These are phyloP conservation scores for Tachina lurida DNA, from an alignment of 2,888 invertebrate genomes.

Conservation along the genomic window DNA sequence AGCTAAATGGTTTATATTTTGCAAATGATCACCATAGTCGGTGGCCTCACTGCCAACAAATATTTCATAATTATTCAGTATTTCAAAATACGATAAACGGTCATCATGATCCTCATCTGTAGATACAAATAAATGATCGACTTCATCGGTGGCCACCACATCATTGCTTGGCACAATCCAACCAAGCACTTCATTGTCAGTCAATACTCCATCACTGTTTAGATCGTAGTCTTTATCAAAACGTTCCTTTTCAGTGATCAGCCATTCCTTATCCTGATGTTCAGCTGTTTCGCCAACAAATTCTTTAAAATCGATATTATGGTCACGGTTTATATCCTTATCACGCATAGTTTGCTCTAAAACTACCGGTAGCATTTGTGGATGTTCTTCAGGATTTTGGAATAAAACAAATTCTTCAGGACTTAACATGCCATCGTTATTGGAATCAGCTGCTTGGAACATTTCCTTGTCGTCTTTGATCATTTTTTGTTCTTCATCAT, in stretches of 20 bases:
- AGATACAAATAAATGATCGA: constrained; percentile 92
- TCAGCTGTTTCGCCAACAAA: constrained; percentile 83
- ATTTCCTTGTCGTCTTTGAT: constrained; percentile 92
- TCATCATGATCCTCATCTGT: constrained; percentile 94
- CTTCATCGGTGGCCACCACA: constrained; percentile 95
- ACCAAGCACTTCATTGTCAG: constrained; percentile 89
- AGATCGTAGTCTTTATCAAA: constrained; percentile 94
- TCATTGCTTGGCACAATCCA: constrained; percentile 97
- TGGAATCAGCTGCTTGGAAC: constrained; percentile 92
- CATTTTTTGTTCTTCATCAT: constrained; percentile 85
- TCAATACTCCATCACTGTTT: constrained; percentile 91
- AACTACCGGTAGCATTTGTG: constrained; percentile 91
- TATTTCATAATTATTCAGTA: constrained; percentile 91
- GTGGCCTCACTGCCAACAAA: constrained; percentile 97
- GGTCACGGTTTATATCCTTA: constrained; percentile 93
- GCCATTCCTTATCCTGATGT: constrained; percentile 89
- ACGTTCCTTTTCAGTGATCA: constrained; percentile 89
- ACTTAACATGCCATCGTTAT: constrained; percentile 91
- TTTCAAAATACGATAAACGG: constrained; percentile 90
- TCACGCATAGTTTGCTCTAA: constrained; percentile 92
- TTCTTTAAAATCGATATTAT: constrained; percentile 89
- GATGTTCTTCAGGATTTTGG: constrained; percentile 96
- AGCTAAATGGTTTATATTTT: constrained; percentile 90
- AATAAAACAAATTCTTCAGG: constrained; percentile 93
- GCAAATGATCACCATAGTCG: constrained; percentile 92